Evolutionary conservation across 1,140 invertebrate genomes (phyloP).

Genomic region (Nymphalis io): DNA sequence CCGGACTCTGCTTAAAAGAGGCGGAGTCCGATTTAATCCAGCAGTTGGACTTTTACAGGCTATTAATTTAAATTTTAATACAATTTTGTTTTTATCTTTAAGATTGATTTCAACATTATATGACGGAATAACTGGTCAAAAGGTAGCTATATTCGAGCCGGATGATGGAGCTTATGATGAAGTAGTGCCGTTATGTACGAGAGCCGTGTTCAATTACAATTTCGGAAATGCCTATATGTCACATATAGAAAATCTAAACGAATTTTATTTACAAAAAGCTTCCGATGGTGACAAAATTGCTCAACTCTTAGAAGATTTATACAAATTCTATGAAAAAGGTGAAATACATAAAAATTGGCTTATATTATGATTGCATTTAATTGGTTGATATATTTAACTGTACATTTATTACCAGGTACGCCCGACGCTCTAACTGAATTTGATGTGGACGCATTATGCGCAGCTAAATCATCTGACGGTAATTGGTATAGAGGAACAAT

Average conservation of each 20-base stretch:
- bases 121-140: slow-evolving; percentile 79
- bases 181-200: slow-evolving; percentile 80
- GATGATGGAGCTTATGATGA: slow-evolving; percentile 75
- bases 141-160: slow-evolving; percentile 79
- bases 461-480: slow-evolving; percentile 81
- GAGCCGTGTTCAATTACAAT: slow-evolving; percentile 81
- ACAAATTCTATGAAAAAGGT: slow-evolving; percentile 82
- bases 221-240: slow-evolving; percentile 77
- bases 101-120: slow-evolving; percentile 83
- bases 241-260: slow-evolving; percentile 76
- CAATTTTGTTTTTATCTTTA: slow-evolving; percentile 35
- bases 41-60: too few relatives aligned
- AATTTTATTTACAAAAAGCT: slow-evolving; percentile 83
- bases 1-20: too few relatives aligned
- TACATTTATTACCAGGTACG: slow-evolving; percentile 48
- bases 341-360: not conserved
- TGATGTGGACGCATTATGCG: slow-evolving; percentile 81
- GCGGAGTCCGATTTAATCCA: too few relatives aligned
- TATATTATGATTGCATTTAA: not conserved
- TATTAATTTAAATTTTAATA: too few relatives aligned
- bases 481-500: slow-evolving; percentile 87
- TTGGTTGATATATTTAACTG: slow-evolving; percentile 4
- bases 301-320: slow-evolving; percentile 79
- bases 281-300: slow-evolving; percentile 69
- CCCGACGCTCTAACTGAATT: slow-evolving; percentile 59